Evolutionary conservation across 2,113 vertebrate species (phyloP), one percentile per base, ranked within the genome.

Genomic region (Albula goreensis): DNA sequence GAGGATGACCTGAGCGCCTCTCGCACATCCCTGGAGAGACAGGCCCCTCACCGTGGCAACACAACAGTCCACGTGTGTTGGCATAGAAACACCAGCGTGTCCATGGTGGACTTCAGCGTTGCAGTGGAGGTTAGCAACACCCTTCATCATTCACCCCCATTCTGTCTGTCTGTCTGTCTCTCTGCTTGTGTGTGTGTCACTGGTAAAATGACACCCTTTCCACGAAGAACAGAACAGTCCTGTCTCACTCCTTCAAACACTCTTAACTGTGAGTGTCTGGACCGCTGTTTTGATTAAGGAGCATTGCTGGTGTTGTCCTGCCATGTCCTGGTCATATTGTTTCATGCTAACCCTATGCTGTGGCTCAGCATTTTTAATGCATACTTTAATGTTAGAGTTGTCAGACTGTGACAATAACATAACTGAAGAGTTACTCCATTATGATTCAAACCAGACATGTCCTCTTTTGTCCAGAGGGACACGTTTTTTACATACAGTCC

Each of bases 61-160:
- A 99, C 98, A 88, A 99, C 97, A 94, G 98, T 98, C 93, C 98
- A 99, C 85, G 98, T 99, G 93, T 99, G 98, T 94, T 99, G 98
- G 98, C 98, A 99, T 92, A 96, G 98, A 93, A 99, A 97, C 95
- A 99, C 98, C 96, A 99, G 97, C 82, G 98, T 99, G 92, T 98
- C 98, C 92, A 97, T 99, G 97, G 93, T 99, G 96, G 98, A 99
- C 96, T 99, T 99, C 96, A 99, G 97, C 95, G 87, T 97, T 93
- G 98, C 98, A 19, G 96, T 97, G 92, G 98, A 99, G 98, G 98
- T 99, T 41, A 97, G 94, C 94, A 88, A 66, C 12, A 91, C 93
- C 87, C 86, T 41, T 41, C 31, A 41, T 41, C 31, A 41, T 41
- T 41, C 31, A 41, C 31, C 31, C 31, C 31, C 31, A 1, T 41